Evolutionary conservation across 2,888 invertebrate genomes (phyloP).

Genomic region (Anthrax anthrax): DNA sequence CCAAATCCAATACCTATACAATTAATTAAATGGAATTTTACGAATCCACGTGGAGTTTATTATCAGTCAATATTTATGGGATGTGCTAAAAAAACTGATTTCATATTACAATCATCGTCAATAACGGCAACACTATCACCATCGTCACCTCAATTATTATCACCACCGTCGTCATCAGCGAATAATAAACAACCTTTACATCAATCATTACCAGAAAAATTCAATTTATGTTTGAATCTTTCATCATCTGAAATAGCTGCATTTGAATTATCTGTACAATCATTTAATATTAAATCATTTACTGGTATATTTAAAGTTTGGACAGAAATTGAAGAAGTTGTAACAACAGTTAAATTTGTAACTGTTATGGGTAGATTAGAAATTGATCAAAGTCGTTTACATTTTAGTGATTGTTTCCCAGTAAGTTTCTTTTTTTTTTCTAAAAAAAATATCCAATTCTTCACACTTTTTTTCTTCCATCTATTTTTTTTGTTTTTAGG

Average conservation of each 20-base stretch:
- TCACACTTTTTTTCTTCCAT: neutral
- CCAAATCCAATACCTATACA: conserved; percentile 29
- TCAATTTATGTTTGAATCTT: conserved; percentile 20
- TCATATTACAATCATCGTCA: neutral
- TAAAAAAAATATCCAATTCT: neutral
- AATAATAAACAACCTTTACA: neutral
- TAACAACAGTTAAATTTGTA: conserved; percentile 56
- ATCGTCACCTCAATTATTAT: neutral
- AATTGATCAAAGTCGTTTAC: conserved; percentile 49
- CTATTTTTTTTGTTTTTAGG: conserved; percentile 35
- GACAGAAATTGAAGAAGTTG: conserved; percentile 53
- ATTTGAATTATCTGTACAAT: conserved; percentile 54
- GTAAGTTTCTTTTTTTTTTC: conserved; percentile 37
- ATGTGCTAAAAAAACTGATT: conserved; percentile 30
- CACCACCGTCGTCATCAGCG: no score
- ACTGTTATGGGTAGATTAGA: conserved; percentile 61
- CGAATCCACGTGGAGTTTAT: conserved; percentile 24
- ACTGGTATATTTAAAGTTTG: conserved; percentile 56
- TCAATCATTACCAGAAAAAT: conserved; percentile 6
- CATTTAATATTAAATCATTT: conserved; percentile 49
- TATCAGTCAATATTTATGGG: conserved; percentile 39
- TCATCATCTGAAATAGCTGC: conserved; percentile 22
- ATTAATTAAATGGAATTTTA: conserved; percentile 27
- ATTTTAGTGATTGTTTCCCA: conserved; percentile 68
- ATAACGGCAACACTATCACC: neutral